Evolutionary conservation across 1,140 invertebrate genomes (phyloP), one percentile per base, ranked within the genome.

Genomic region (Brachionus calyciflorus): DNA sequence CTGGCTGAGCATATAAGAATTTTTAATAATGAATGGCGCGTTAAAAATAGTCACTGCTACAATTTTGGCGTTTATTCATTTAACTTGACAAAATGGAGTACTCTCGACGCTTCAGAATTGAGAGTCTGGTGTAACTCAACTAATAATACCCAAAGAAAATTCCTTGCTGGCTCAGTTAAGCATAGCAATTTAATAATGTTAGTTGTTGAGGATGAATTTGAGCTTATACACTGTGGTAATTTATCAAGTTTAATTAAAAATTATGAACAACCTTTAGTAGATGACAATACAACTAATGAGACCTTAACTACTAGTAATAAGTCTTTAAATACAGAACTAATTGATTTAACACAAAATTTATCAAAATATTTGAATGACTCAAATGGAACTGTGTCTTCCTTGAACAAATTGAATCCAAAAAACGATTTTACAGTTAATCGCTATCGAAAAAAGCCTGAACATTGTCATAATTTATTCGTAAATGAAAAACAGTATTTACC

Each of bases 31-130:
- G 69, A 73, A 33, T 73, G 44, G 46, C 19, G 51, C n/a, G 46
- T 30, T n/a, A 73, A 73, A 51, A 73, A 49, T 19, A 73, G 69
- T 37, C 69, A 73, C 26, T 73, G 69, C 46, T 73, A 73, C 46
- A 51, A 73, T 40, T 73, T 73, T 30, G 69, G 69, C 14, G 46
- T 51, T 30, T 73, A 73, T 40, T 49, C 69, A 26, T 73, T 73
- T 33, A 73, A 73, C 17, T 73, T 73, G 30, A 73, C 44, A 21
- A 73, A 73, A 30, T 73, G 69, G 69, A 73, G 51, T 37, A 26
- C 17, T 33, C 14, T 73, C 17, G 69, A 73, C n/a, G 46, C 69
- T 26, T 51, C 46, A 6, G 30, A 73, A 24, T 12, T 73, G 0
- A n/a, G 69, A 1, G 44, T 73, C 12, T 73, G 69, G 69, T 73